A percentile compares a stretch with the other conserved stretches of the same genome.
Evolutionary conservation across 2,797 vertebrate genomes (phyloP).

Genomic region (Enoplosus armatus): DNA sequence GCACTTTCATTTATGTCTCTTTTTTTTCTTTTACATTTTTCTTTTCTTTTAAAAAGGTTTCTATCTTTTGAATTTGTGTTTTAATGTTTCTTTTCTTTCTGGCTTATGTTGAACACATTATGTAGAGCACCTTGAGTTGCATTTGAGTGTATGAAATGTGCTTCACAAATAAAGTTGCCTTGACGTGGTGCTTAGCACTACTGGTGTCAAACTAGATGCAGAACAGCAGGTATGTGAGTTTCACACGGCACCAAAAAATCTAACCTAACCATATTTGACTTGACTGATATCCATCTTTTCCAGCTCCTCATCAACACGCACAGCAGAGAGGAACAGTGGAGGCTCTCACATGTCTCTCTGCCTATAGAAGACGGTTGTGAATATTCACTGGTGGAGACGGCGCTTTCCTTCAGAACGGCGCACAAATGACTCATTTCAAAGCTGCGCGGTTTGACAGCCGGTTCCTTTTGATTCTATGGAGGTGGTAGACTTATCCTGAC

Average conservation of each 20-base stretch:
- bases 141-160: not conserved
- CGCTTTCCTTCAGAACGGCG: not conserved
- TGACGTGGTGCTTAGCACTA: not conserved
- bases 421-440: slow-evolving; percentile 33
- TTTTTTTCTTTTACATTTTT: not conserved
- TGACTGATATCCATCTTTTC: slow-evolving; percentile 8
- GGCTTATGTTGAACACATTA: not conserved
- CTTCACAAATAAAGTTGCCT: not conserved
- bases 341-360: not conserved
- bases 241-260: not conserved
- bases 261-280: not conserved
- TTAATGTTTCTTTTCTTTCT: not conserved
- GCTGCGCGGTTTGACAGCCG: not conserved
- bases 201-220: not conserved
- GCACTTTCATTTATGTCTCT: not conserved
- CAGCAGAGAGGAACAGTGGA: not conserved
- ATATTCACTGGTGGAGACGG: not conserved
- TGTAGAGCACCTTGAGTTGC: slow-evolving; percentile 12
- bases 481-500: slow-evolving; percentile 10
- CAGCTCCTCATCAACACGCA: not conserved
- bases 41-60: not conserved
- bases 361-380: not conserved
- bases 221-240: not conserved
- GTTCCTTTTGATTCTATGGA: slow-evolving; percentile 20
- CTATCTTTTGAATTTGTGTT: not conserved